phyloP scores from a whole-genome alignment of 2,888 invertebrate species.

The Dynastes maya region DNA sequence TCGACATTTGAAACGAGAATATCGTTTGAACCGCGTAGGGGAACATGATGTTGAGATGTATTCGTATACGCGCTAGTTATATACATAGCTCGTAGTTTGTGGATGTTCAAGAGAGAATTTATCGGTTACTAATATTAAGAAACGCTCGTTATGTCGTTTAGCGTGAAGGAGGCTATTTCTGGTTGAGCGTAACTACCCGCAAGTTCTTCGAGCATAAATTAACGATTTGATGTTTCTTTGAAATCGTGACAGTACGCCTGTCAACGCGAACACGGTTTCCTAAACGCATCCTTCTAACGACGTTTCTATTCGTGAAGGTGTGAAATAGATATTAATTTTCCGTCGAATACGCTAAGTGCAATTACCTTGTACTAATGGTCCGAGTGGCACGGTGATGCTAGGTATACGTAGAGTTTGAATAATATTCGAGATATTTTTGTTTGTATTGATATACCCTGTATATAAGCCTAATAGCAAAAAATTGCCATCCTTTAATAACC shows the following conservation, averaged over 20 bases:
- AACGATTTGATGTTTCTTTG: constrained; percentile 45
- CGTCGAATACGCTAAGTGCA: constrained; percentile 1
- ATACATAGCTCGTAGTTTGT: constrained; percentile 13
- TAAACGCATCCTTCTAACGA: constrained; percentile 23
- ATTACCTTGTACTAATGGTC: neutral
- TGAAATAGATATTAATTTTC: constrained; percentile 21
- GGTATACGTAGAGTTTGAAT: neutral
- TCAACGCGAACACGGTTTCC: constrained; percentile 11
- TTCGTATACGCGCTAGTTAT: neutral
- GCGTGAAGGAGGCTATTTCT: constrained; percentile 28
- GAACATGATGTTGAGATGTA: neutral
- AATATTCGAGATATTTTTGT: no score
- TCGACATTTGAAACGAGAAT: constrained; percentile 1
- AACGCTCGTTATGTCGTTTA: constrained; percentile 34
- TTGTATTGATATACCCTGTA: no score
- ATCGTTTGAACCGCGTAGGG: neutral
- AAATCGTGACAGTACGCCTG: constrained; percentile 29
- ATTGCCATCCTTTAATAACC: no score
- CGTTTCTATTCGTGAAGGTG: constrained; percentile 32
- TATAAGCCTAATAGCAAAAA: no score
- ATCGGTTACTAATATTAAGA: constrained; percentile 36
- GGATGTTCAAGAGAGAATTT: constrained; percentile 23
- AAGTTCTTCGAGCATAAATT: constrained; percentile 20
- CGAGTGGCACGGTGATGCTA: neutral
- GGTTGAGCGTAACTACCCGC: constrained; percentile 5